phyloP scores from a whole-genome alignment of 2,888 invertebrate species.

The Parthenolecanium corni region DNA sequence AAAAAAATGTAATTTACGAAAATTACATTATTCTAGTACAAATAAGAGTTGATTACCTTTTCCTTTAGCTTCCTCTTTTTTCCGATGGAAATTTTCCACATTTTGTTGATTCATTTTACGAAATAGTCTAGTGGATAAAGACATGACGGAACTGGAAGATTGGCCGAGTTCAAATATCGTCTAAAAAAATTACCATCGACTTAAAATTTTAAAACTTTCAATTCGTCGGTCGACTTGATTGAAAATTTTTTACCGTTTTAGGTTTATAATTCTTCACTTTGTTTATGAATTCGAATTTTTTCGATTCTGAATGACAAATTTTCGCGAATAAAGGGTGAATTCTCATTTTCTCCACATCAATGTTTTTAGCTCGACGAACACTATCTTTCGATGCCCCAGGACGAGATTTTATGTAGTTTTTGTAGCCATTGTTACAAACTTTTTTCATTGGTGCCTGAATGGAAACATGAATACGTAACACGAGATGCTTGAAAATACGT shows the following conservation, averaged over 20 bases:
- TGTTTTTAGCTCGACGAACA: conserved; percentile 68
- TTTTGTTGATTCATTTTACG: conserved; percentile 57
- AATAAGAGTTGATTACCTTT: conserved; percentile 2
- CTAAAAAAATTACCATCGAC: conserved; percentile 49
- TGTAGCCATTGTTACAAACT: conserved; percentile 78
- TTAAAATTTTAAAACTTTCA: no score
- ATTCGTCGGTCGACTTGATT: no score
- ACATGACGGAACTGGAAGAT: conserved; percentile 63
- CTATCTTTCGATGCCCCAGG: conserved; percentile 83
- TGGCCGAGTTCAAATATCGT: conserved; percentile 88
- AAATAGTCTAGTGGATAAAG: conserved; percentile 78
- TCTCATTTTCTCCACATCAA: conserved; percentile 46
- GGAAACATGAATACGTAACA: neutral
- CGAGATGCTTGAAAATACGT: neutral
- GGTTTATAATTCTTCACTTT: conserved; percentile 66
- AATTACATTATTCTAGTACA: neutral
- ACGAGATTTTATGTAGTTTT: conserved; percentile 76
- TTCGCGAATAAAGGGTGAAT: conserved; percentile 53
- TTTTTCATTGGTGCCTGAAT: conserved; percentile 50
- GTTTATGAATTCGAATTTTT: conserved; percentile 45
- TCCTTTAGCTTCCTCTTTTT: conserved; percentile 37
- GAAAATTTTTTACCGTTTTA: conserved; percentile 50
- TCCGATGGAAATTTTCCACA: conserved; percentile 42
- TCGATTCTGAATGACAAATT: conserved; percentile 37
- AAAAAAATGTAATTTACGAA: neutral